phyloP scores from a whole-genome alignment of 2,888 invertebrate species.

The Gonocerus acuteangulatus region DNA sequence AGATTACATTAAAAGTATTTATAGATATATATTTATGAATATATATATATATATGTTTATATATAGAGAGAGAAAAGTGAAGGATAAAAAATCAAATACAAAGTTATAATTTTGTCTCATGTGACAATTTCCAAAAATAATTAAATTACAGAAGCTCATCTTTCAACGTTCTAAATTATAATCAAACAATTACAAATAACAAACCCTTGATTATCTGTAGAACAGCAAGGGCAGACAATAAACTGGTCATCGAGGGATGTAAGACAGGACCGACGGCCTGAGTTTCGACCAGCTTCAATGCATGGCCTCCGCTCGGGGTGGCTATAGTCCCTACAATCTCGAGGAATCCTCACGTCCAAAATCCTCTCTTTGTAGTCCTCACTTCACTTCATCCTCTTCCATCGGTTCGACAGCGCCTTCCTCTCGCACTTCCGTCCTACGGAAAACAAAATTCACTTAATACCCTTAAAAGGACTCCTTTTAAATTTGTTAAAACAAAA shows the following conservation, averaged over 20 bases:
- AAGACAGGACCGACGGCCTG: no score
- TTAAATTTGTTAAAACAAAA: neutral
- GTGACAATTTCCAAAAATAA: neutral
- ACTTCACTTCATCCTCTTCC: constrained; percentile 76
- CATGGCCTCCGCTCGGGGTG: no score
- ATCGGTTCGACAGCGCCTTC: constrained; percentile 71
- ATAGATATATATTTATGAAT: constrained; percentile 10
- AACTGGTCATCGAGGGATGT: no score
- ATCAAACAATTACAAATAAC: neutral
- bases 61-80: neutral
- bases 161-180: neutral
- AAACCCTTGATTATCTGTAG: neutral
- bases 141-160: neutral
- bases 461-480: no score
- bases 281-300: no score
- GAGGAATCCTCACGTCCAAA: neutral
- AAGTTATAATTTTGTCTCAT: neutral
- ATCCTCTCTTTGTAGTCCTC: constrained; percentile 41
- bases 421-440: constrained; percentile 53
- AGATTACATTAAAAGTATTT: constrained; percentile 10
- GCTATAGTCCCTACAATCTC: no score
- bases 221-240: no score
- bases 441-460: no score
- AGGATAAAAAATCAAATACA: neutral
- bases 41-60: constrained; percentile 4